Base-by-base conservation (phyloP, 2,113 vertebrate genomes). In the Anolis carolinensis region DNA sequence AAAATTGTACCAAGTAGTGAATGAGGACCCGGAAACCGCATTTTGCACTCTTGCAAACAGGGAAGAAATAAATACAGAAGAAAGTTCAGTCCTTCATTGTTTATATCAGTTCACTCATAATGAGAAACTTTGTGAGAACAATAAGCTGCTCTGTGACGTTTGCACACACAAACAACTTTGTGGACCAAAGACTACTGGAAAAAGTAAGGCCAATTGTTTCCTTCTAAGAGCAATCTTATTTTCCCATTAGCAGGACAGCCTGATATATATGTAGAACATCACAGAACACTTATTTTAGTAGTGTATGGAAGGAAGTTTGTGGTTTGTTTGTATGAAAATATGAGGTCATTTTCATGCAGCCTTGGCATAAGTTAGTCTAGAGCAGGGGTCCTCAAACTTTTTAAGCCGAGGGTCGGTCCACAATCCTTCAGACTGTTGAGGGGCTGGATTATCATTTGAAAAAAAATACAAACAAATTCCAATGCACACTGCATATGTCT, bases 41-140 rank as follows among this genome's bases (percentile, higher is more conserved):
- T 99, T 99, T 94, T 93, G 92, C 85, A 97, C 97, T 0, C 96
- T 99, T 82, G 96, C 98, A 0, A 90, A 92, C 84, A 97, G 98
- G 89, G 93, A 92, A n/a, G 80, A 90, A 5, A 94, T 96, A 9
- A 96, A 93, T 78, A 91, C 88, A 0, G 97, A 97, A 52, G 98
- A 98, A 77, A 96, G 96, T 89, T 99, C 98, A 0, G 90, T 99
- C 50, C 92, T 97, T 75, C 97, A 98, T 14, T 98, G 98, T 86
- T 97, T 99, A 0, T 97, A 97, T 92, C 98, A 98, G 81, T 99
- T 99, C 88, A 99, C 98, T 20, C 96, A 96, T 36, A 98, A 98
- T 44, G 98, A 99, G 93, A 97, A 97, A 16, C 97, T 99, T 68
- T 97, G 92, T 0, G 97, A 97, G 85, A 97, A 95, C 74, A 99